Evolutionary conservation across 2,797 vertebrate genomes (phyloP), one percentile per base, ranked within the genome.

Genomic region (Myotis myotis): DNA sequence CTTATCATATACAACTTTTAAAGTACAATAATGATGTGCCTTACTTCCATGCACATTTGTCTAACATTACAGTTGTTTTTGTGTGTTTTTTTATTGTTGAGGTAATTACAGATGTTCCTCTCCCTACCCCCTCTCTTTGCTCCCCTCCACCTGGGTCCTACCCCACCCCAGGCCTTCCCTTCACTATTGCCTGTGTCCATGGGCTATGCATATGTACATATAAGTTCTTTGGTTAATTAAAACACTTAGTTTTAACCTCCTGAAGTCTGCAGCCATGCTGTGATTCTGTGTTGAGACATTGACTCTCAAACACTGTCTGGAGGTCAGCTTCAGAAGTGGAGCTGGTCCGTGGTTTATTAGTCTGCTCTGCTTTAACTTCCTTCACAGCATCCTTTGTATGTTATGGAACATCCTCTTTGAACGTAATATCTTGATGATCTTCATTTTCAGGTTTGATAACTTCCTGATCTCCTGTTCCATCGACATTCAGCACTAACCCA

Each of bases 221-320:
- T 66, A 66, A n/a, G 16, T 66, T 66, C 62, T n/a, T 64, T 33
- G 62, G 62, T 66, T 33, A 66, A 66, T 33, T 66, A 66, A 66
- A 95, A 0, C 80, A 97, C 80, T 96, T 98, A 36, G 92, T 97
- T 97, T 98, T 98, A 96, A 99, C 98, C 89, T 98, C 98, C 93
- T 98, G 98, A 95, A 99, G 98, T 96, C 85, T 98, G 97, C 99
- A 99, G 47, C 62, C 64, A 6, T 93, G 51, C 20, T 84, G 75
- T 19, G 97, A 72, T 95, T 94, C 10, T 83, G 95, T 25, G 95
- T 98, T 88, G 97, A 97, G 72, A 57, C 49, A 19, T 17, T 66
- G 62, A 66, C 66, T 98, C 96, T 97, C 97, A 16, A 93, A 49
- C n/a, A 89, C 92, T 8, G 82, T 95, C 98, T 98, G 97, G 2